Percentiles rank a stretch among this genome's conserved stretches.
phyloP scores from a whole-genome alignment of 2,113 vertebrate genomes.

The Edolisoma coerulescens region DNA sequence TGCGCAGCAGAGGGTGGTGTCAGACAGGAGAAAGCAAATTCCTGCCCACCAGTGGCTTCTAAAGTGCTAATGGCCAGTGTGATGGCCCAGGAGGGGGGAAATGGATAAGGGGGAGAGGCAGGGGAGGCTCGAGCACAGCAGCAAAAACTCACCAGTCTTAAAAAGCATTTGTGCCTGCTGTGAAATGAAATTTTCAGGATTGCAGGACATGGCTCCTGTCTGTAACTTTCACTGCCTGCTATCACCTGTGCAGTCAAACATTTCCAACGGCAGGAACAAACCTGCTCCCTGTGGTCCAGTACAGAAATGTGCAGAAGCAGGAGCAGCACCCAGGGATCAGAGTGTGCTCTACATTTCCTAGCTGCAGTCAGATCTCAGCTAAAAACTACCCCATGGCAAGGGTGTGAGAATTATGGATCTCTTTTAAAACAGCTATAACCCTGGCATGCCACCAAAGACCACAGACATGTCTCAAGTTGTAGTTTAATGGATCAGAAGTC shows the following conservation, averaged over 20 bases:
- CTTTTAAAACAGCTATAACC: background rate
- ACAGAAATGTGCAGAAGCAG: background rate
- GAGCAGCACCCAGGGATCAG: background rate
- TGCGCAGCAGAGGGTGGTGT: background rate
- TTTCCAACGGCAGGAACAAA: background rate
- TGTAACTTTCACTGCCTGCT: background rate
- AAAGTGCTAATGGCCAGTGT: background rate
- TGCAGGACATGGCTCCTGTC: background rate
- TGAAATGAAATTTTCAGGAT: background rate
- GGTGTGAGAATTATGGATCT: background rate
- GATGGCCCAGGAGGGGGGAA: background rate
- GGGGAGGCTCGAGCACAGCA: background rate
- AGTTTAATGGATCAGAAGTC: background rate
- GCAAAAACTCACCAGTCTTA: background rate
- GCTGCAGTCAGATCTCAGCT: background rate
- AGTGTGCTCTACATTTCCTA: background rate
- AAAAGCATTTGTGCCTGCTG: constrained; percentile 5
- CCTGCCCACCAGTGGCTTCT: background rate
- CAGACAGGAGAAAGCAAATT: background rate
- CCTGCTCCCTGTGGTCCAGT: background rate
- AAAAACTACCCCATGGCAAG: background rate
- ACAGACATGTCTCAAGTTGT: background rate
- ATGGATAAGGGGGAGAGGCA: background rate
- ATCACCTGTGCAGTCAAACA: background rate
- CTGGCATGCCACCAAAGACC: background rate